Conservation (phyloP, 2,888 invertebrate species). For the Antheraea assamensis region DNA sequence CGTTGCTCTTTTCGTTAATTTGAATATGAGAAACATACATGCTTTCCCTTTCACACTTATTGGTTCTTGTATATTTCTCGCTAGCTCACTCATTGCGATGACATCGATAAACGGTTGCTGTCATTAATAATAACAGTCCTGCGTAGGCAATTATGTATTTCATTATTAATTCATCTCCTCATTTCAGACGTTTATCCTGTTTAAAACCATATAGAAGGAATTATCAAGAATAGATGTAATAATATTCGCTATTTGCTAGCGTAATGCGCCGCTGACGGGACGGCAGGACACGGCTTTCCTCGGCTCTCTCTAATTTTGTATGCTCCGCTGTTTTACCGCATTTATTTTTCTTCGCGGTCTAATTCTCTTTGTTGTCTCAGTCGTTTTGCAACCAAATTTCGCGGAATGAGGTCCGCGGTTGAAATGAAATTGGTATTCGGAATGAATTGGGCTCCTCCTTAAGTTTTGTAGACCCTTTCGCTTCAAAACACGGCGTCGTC, state of each 20-base stretch:
- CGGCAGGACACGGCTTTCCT: constrained; percentile 43
- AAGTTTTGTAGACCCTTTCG: constrained; percentile 57
- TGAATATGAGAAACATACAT: too few relatives aligned
- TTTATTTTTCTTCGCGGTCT: constrained; percentile 80
- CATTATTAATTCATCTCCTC: too few relatives aligned
- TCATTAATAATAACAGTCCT: too few relatives aligned
- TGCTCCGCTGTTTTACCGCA: constrained; percentile 74
- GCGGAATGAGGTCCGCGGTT: constrained; percentile 74
- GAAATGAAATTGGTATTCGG: constrained; percentile 78
- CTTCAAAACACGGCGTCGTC: constrained; percentile 44
- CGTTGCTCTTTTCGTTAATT: too few relatives aligned
- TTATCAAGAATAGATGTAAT: constrained; percentile 1
- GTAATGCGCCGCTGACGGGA: constrained; percentile 8
- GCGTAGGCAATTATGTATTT: too few relatives aligned
- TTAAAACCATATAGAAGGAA: too few relatives aligned
- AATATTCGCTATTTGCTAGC: constrained; percentile 10
- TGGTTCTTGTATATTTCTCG: too few relatives aligned
- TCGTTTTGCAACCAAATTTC: constrained; percentile 79
- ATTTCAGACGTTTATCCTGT: too few relatives aligned
- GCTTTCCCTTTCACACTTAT: too few relatives aligned
- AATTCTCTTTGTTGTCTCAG: constrained; percentile 79
- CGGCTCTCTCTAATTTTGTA: constrained; percentile 71
- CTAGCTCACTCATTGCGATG: too few relatives aligned
- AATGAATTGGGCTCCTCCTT: constrained; percentile 65
- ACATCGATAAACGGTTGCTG: too few relatives aligned